phyloP scores from a whole-genome alignment of 2,113 vertebrate species.

The Rhineura floridana region DNA sequence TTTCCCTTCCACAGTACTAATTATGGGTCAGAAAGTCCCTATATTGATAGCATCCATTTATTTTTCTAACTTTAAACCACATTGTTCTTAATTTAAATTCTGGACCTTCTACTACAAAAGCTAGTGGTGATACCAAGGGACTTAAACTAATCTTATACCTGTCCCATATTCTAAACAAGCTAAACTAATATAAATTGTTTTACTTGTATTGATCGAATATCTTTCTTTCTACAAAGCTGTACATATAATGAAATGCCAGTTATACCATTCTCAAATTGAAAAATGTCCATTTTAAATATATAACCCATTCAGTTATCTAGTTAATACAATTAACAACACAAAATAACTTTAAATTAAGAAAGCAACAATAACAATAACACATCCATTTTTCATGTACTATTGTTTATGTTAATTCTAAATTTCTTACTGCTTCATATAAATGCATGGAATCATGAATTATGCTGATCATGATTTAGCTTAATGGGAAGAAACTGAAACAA shows the following conservation, averaged over 20 bases:
- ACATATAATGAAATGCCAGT: background rate
- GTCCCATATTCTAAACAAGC: background rate
- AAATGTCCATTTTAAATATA: background rate
- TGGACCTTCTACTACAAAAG: background rate
- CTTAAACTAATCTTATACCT: background rate
- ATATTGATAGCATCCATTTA: background rate
- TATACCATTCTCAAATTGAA: background rate
- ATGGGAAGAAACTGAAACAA: background rate
- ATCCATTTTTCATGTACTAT: background rate
- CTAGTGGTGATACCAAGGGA: background rate
- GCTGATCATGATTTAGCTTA: background rate
- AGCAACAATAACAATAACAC: background rate
- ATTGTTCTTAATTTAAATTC: background rate
- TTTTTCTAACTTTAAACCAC: background rate
- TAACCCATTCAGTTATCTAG: background rate
- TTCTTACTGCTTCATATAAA: background rate
- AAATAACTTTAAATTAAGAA: background rate
- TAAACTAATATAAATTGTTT: slow-evolving; percentile 5
- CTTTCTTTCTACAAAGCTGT: background rate
- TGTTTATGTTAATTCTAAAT: background rate
- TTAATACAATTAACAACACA: background rate
- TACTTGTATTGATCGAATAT: background rate
- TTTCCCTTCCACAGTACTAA: background rate
- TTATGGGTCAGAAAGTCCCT: background rate
- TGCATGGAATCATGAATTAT: background rate